phyloP scores from a whole-genome alignment of 2,113 vertebrate genomes.

The Cephalopterus ornatus region DNA sequence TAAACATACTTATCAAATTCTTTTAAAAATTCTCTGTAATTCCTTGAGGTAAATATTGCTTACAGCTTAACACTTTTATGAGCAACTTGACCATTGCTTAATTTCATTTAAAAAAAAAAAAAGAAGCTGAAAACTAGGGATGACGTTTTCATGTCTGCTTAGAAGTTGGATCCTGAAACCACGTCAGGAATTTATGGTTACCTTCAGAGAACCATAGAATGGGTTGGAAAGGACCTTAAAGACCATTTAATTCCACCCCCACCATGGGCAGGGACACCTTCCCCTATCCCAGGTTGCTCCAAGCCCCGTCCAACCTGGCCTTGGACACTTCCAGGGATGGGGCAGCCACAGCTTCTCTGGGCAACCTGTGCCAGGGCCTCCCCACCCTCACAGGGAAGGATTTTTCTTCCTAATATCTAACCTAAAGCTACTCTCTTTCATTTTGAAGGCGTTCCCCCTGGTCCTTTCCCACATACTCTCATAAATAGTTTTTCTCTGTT shows the following conservation, averaged over 20 bases:
- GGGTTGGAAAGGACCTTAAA: background rate
- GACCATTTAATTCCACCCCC: background rate
- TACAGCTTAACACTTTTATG: background rate
- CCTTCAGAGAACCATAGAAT: constrained; percentile 50
- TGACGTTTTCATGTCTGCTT: background rate
- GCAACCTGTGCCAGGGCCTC: background rate
- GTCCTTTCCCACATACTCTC: background rate
- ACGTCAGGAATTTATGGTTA: constrained; percentile 5
- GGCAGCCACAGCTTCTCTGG: background rate
- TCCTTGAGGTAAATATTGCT: background rate
- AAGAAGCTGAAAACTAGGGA: background rate
- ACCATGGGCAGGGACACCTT: background rate
- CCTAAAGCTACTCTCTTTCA: background rate
- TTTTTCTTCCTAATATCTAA: background rate
- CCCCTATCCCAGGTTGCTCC: background rate
- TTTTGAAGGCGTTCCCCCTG: background rate
- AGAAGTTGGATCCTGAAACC: background rate
- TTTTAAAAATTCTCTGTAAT: background rate
- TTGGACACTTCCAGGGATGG: background rate
- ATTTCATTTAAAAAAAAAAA: background rate
- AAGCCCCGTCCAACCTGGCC: background rate
- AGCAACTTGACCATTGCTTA: background rate
- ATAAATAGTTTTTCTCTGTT: constrained; percentile 23
- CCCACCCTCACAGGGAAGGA: too few relatives aligned
- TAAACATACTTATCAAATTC: background rate